Base-by-base conservation (phyloP, 2,888 invertebrate species). In the Horisme vitalbata region DNA sequence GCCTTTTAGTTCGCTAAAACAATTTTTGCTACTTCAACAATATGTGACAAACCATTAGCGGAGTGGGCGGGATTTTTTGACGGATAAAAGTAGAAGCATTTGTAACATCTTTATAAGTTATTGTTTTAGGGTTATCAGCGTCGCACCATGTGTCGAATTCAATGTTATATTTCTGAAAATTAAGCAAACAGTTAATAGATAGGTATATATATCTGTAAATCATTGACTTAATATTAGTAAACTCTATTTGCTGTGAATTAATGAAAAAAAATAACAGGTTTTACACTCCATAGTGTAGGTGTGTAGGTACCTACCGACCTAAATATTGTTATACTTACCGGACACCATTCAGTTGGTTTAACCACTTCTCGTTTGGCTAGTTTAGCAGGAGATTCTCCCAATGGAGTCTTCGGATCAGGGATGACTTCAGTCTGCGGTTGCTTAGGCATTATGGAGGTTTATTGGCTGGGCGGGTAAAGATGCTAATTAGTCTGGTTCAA, bases 61-160 rank as follows among this genome's bases (percentile, higher is more conserved):
- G 73, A 28, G 75, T 74, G 33, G 27, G 30, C 2, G 65, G 70
- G 90, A 94, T 47, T 90, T 91, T 28, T 87, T 92, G 39, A 91
- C 79, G 79, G 33, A 91, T 80, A 23, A 91, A 79, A 2, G 91
- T 89, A 1, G 92, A 88, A 24, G 94, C 94, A 41, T 91, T 91
- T 45, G 87, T 85, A 27, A 93, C 79, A 46, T 93, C 92, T 58
- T 91, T 88, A 57, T 91, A 91, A 18, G 69, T 66, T 28, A 93
- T 71, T 3, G 68, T 63, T 64, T 68, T 76, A 13, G 82, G 82
- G 35, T 73, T 65, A 64, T 68, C 47, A 20, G 71, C 65, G 54
- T 83, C 71, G 47, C 76, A 79, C 45, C 43, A 61, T 1, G 52
- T 52, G 48, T 82, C 82, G 30, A 58, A 68, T 39, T 73, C 74